Percentiles rank a stretch among this genome's conserved stretches.
These are phyloP conservation scores for Dicentrarchus labrax DNA, from an alignment of 2,113 vertebrate genomes.

Conservation along the genomic window DNA sequence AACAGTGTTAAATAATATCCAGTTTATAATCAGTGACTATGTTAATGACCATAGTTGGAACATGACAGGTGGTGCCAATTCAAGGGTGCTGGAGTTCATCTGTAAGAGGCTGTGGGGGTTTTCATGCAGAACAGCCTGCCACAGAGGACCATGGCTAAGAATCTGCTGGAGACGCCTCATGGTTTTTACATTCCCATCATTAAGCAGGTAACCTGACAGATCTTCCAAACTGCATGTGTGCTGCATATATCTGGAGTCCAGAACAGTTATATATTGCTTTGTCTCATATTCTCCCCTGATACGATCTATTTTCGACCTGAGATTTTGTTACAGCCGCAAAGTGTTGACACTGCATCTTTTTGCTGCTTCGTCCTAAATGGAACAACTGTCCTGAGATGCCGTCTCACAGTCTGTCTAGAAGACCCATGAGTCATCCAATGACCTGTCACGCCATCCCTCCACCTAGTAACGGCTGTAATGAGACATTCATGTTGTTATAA, in stretches of 20 bases:
- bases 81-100: background rate
- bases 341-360: constrained; percentile 44
- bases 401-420: constrained; percentile 29
- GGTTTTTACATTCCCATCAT: background rate
- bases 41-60: background rate
- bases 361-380: constrained; percentile 32
- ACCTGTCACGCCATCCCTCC: constrained; percentile 16
- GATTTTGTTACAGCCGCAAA: constrained; percentile 33
- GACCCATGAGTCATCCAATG: constrained; percentile 48
- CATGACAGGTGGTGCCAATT: background rate
- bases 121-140: background rate
- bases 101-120: background rate
- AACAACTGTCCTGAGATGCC: constrained; percentile 31
- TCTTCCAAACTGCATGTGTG: background rate
- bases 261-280: constrained; percentile 6
- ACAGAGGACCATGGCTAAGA: background rate
- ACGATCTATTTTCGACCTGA: constrained; percentile 39
- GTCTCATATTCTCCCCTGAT: constrained; percentile 2
- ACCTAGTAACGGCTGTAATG: constrained; percentile 11
- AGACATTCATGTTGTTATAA: constrained; percentile 25
- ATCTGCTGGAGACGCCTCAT: background rate
- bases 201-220: background rate
- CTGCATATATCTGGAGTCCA: background rate
- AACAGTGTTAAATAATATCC: background rate
- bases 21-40: too few relatives aligned